Percentiles rank a stretch among this genome's conserved stretches.
phyloP scores from a whole-genome alignment of 2,888 invertebrate genomes.

The Vandiemenella viatica region DNA sequence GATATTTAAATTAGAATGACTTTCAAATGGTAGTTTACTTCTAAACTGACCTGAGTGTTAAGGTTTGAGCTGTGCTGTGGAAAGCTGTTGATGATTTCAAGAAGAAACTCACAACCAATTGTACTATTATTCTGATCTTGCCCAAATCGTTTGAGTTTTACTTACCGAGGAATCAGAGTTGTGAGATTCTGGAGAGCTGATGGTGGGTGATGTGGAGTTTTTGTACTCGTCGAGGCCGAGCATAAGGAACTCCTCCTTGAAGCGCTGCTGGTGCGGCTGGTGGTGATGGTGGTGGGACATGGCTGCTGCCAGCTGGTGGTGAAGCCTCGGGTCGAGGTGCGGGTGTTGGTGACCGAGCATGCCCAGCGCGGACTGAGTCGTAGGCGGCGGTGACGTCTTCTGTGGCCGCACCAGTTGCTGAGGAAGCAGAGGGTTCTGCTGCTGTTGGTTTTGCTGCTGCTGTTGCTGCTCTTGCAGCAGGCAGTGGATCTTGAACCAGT shows the following conservation, averaged over 20 bases:
- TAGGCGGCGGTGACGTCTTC: slow-evolving; percentile 31
- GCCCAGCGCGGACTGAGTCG: no score
- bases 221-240: slow-evolving; percentile 60
- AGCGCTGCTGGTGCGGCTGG: no score
- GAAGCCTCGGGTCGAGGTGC: slow-evolving; percentile 28
- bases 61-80: no score
- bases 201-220: slow-evolving; percentile 49
- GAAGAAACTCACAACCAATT: no score
- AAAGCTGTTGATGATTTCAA: no score
- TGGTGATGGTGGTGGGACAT: slow-evolving; percentile 28
- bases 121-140: no score
- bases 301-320: slow-evolving; percentile 39
- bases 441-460: slow-evolving; percentile 30
- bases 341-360: slow-evolving; percentile 31
- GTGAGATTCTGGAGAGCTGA: slow-evolving; percentile 69
- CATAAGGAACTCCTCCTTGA: slow-evolving; percentile 56
- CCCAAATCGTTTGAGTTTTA: no score
- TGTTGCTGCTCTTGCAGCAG: slow-evolving; percentile 44
- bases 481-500: slow-evolving; percentile 94
- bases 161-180: slow-evolving; percentile 68
- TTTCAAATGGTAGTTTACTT: no score
- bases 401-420: slow-evolving; percentile 27
- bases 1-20: no score
- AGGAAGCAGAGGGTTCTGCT: slow-evolving; percentile 18
- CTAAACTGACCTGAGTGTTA: no score